Base-by-base conservation (phyloP, 1,140 invertebrate species). In the Tetranychus urticae region DNA sequence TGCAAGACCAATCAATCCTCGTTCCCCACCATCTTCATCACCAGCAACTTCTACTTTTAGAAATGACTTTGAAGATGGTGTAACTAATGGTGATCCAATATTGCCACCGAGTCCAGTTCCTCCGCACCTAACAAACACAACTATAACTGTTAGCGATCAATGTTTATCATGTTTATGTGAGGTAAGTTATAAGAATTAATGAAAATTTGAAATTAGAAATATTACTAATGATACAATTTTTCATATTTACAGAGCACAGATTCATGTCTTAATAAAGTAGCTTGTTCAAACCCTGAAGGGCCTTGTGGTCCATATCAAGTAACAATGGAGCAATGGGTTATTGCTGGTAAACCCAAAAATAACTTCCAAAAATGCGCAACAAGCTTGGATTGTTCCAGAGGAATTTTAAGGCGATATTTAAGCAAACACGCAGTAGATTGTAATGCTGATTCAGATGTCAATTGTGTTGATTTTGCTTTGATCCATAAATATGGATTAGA, bases 371-470 rank as follows among this genome's bases (percentile, higher is more conserved):
- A 52, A 6, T 52, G 50, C 23, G 50, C 50, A 6, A n/a, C 31
- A 7, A 52, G 50, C 6, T 23, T 31, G 8, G 50, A 52, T n/a
- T 52, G 50, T 23, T 52, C 50, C n/a, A 52, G 14, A 31, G n/a
- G 31, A 8, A 33, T 52, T 2, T 31, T 52, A n/a, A 13, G 14
- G n/a, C 5, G n/a, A 52, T 31, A 31, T 6, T 33, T n/a, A 2
- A 23, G 7, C 7, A 85, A 79, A 75, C 87, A 80, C 68, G 77
- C 75, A 66, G 76, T 86, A 80, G 86, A 89, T 72, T 89, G 86
- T 69, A 86, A 87, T 67, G 75, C 75, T 2, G 85, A 88, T 66
- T 80, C 80, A 2, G 68, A 66, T 56, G 76, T 61, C 14, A 50
- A 54, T 23, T 61, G 59, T 31, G 34, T 57, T 10, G 56, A 90